These are phyloP conservation scores for Diarsia dahlii DNA, from an alignment of 2,888 invertebrate species.

Conservation along the genomic window DNA sequence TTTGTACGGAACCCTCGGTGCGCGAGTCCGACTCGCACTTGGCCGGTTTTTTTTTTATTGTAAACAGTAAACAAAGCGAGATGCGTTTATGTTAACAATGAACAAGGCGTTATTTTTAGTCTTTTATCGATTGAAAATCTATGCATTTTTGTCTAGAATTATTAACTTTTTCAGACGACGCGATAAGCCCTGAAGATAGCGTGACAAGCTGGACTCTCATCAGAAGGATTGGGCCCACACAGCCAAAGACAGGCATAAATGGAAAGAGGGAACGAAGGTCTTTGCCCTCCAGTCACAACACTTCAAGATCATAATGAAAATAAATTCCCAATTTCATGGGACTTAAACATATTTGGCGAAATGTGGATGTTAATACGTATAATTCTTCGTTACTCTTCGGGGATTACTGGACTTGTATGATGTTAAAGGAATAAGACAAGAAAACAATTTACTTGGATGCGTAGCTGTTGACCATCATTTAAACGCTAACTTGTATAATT, in stretches of 20 bases:
- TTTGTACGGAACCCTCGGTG: no score
- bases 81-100: constrained; percentile 31
- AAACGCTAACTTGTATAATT: constrained; percentile 27
- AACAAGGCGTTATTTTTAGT: constrained; percentile 21
- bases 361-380: no score
- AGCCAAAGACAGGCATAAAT: no score
- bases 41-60: constrained; percentile 36
- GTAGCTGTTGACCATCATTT: constrained; percentile 5
- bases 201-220: no score
- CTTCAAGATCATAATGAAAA: no score
- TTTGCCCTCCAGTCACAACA: no score
- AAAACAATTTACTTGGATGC: background rate
- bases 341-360: no score
- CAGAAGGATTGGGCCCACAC: no score
- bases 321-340: background rate
- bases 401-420: background rate
- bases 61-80: constrained; percentile 23
- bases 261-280: no score
- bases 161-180: background rate
- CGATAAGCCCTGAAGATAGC: no score
- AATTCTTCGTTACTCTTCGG: background rate
- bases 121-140: background rate
- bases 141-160: background rate
- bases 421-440: background rate
- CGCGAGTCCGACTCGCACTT: no score